Conservation (phyloP, 2,797 vertebrate genomes). For the Falco rusticolus region DNA sequence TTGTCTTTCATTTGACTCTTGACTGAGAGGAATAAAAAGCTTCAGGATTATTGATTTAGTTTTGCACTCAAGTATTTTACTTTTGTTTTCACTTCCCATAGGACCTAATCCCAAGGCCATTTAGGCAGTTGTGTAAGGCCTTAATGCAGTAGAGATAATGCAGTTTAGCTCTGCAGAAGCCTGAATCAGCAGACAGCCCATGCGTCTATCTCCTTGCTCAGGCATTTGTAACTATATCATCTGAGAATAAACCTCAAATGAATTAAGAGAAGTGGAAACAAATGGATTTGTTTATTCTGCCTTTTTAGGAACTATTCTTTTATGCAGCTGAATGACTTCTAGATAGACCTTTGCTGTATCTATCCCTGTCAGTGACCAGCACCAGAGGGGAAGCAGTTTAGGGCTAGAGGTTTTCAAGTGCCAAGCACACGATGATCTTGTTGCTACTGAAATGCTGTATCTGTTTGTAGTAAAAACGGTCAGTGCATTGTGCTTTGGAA, state of each 20-base stretch:
- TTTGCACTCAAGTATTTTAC: conserved; percentile 36
- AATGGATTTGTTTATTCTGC: not conserved
- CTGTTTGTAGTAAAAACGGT: accelerated
- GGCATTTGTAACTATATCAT: not conserved
- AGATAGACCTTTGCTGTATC: not conserved
- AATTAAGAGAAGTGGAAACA: not conserved
- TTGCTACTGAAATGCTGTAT: not conserved
- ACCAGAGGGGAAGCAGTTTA: not conserved
- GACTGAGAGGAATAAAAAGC: conserved; percentile 54
- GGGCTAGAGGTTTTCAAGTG: not conserved
- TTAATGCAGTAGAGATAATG: conserved; percentile 57
- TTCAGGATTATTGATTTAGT: conserved; percentile 44
- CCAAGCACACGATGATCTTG: not conserved
- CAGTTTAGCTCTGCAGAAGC: conserved; percentile 7
- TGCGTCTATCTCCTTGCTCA: not conserved
- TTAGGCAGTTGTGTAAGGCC: conserved; percentile 18
- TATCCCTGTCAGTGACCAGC: not conserved
- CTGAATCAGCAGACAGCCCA: not conserved
- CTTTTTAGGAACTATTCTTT: not conserved
- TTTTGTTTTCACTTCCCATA: conserved; percentile 64
- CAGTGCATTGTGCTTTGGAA: not conserved
- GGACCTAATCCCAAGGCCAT: conserved; percentile 53
- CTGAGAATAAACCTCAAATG: not conserved
- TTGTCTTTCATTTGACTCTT: conserved; percentile 69
- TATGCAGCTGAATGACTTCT: not conserved